Conservation (phyloP, 1,140 invertebrate genomes). For the Drusus annulatus region DNA sequence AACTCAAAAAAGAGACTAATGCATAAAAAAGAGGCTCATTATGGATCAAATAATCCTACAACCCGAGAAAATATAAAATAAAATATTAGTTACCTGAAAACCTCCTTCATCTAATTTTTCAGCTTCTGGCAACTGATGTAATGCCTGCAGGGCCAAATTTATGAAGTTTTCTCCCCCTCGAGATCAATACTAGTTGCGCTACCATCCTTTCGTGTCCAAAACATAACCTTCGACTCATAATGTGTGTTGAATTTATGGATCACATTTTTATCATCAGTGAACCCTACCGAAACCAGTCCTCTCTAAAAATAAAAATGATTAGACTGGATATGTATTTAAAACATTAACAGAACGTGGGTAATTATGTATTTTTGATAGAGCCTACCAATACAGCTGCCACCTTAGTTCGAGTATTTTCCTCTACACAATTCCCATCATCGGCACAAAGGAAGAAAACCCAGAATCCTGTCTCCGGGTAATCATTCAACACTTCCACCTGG, state of each 20-base stretch:
- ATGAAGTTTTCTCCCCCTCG: conserved; percentile 65
- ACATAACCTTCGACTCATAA: conserved; percentile 67
- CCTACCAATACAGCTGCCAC: conserved; percentile 77
- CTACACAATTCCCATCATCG: conserved; percentile 71
- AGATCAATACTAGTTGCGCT: conserved; percentile 61
- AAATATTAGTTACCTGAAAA: conserved; percentile 66
- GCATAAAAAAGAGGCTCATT: too few species aligned
- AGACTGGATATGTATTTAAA: too few species aligned
- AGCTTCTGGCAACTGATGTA: conserved; percentile 73
- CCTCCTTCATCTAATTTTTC: conserved; percentile 67
- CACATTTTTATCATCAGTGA: conserved; percentile 67
- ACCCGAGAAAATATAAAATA: not conserved
- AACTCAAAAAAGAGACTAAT: too few species aligned
- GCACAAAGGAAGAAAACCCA: conserved; percentile 70
- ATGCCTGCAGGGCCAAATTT: conserved; percentile 72
- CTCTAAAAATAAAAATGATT: conserved; percentile 63
- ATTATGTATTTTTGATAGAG: too few species aligned
- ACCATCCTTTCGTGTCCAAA: conserved; percentile 64
- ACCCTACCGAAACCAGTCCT: conserved; percentile 73
- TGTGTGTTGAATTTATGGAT: conserved; percentile 66
- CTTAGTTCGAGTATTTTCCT: conserved; percentile 72
- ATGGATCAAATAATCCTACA: too few species aligned
- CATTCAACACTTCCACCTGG: conserved; percentile 63
- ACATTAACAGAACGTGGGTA: too few species aligned
- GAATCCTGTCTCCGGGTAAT: conserved; percentile 58